A percentile compares a stretch with the other conserved stretches of the same genome.
Evolutionary conservation across 2,797 vertebrate species (phyloP).

Genomic region (Rhinatrema bivittatum): DNA sequence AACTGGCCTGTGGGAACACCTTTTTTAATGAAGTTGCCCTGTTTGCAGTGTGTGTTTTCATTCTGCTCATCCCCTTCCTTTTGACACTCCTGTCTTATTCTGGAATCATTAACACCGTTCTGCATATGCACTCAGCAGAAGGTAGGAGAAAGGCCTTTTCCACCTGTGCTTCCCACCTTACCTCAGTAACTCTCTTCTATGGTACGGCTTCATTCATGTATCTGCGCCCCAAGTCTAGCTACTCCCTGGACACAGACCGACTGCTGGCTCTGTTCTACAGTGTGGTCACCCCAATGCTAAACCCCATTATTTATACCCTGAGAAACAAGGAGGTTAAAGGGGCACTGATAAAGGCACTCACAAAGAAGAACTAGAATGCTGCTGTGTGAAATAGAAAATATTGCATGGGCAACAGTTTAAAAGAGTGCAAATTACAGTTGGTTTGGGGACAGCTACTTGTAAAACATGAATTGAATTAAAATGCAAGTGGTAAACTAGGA

Average conservation of each 20-base stretch:
- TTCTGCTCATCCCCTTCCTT: not conserved
- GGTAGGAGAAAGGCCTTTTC: no score
- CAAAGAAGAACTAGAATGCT: no score
- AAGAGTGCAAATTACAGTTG: no score
- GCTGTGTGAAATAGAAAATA: no score
- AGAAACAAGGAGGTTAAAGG: constrained; percentile 1
- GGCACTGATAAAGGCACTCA: no score
- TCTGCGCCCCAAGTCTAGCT: constrained; percentile 4
- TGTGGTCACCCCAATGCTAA: not conserved
- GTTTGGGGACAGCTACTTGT: no score
- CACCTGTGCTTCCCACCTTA: constrained; percentile 6
- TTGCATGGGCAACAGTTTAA: no score
- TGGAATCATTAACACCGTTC: not conserved
- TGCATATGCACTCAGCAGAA: not conserved
- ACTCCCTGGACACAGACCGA: constrained; percentile 2
- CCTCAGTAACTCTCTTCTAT: constrained; percentile 1
- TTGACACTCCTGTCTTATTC: not conserved
- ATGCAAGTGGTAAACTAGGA: no score
- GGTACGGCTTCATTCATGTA: constrained; percentile 9
- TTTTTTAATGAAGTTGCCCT: not conserved
- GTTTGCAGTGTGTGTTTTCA: constrained; percentile 1
- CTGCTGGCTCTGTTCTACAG: constrained; percentile 8
- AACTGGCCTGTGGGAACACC: not conserved
- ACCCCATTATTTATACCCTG: constrained; percentile 7
- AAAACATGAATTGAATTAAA: no score